Evolutionary conservation across 2,888 invertebrate species (phyloP).

Genomic region (Trachelus iudaicus): DNA sequence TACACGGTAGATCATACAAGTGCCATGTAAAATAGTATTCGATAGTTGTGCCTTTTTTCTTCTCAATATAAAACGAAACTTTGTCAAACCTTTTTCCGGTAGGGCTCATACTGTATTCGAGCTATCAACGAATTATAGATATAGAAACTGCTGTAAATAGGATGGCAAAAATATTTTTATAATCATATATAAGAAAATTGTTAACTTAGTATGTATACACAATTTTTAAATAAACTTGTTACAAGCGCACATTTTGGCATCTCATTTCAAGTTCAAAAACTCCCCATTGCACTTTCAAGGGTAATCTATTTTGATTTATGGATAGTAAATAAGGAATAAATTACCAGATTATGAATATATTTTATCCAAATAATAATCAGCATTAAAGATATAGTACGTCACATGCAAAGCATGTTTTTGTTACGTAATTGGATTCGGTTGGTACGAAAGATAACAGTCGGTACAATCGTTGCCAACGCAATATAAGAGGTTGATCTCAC

Average conservation of each 20-base stretch:
- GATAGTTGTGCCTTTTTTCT: not conserved
- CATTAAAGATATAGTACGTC: not conserved
- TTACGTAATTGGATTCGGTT: not conserved
- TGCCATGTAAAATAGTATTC: not conserved
- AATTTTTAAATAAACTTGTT: constrained; percentile 1
- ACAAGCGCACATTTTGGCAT: not conserved
- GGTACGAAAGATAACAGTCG: not conserved
- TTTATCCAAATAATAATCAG: not conserved
- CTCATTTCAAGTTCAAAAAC: not conserved
- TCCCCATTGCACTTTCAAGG: not conserved
- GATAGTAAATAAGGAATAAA: too few species aligned
- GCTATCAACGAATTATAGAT: not conserved
- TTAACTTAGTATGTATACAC: constrained; percentile 3
- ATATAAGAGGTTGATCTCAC: not conserved
- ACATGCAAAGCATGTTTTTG: not conserved
- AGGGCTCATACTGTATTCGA: not conserved
- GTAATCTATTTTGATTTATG: too few species aligned
- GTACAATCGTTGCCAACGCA: not conserved
- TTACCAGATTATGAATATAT: not conserved
- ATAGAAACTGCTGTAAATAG: not conserved
- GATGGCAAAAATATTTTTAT: not conserved
- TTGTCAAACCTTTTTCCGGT: not conserved
- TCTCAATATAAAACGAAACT: not conserved
- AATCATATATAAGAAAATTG: not conserved
- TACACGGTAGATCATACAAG: not conserved